Base-by-base conservation (phyloP, 2,113 vertebrate genomes). In the Thamnophis sirtalis region DNA sequence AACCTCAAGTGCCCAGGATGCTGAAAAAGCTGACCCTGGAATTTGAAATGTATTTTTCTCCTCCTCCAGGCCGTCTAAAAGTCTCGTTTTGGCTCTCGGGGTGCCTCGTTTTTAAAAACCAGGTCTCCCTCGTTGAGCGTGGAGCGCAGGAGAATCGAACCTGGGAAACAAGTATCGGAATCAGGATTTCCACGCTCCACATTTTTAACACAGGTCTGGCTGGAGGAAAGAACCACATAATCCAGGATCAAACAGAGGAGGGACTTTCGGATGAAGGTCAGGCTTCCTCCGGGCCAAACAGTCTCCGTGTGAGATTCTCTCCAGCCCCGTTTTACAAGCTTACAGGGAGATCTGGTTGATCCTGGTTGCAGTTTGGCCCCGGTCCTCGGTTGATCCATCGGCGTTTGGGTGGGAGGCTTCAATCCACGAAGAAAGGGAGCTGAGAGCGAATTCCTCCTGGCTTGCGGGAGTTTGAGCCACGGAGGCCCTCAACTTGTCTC, bases 1-100 rank as follows among this genome's bases (percentile, higher is more conserved):
- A 2, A 5, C 2, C 80, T 33, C 9, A 7, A 4, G 1, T 0
- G 3, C 43, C n/a, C 38, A 43, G 2, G 73, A 48, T 1, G n/a
- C 68, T 26, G n/a, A 54, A 51, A 55, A 84, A 54, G 0, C 13
- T 24, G 63, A 43, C 0, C 2, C 21, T 43, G 21, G 89, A 15
- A 63, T 9, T 13, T 86, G 73, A 43, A 80, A 80, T 1, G n/a
- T 80, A 3, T 68, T 13, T 68, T 68, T 11, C 10, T 13, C 22
- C 15, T 50, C 50, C 60, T 38, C 60, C 60, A 24, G 88, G 48
- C 48, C 10, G 3, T n/a, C 24, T 86, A 51, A 51, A 51, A 43
- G 26, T 9, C 13, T 17, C 8, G 24, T 2, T 13, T 50, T 38
- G 21, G 54, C 28, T 21, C 17, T 21, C 22, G 8, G 56, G 56